Conservation (phyloP, 2,797 vertebrate genomes). For the Pseudopleuronectes americanus region DNA sequence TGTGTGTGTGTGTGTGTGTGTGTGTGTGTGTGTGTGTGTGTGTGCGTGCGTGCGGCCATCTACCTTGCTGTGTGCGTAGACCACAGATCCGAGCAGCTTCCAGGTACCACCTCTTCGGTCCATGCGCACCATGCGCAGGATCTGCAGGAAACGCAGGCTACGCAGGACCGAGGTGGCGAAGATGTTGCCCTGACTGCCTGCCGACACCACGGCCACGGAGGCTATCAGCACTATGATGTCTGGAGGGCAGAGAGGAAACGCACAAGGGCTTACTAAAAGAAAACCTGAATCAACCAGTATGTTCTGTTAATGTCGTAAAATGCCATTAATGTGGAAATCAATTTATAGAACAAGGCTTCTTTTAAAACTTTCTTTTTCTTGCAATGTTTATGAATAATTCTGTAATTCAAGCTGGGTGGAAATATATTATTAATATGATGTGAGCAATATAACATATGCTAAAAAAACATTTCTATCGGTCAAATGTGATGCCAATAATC, state of each 20-base stretch:
- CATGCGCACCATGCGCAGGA: slow-evolving; percentile 98
- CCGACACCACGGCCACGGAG: slow-evolving; percentile 96
- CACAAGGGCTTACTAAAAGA: background rate
- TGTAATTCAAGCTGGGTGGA: too few relatives aligned
- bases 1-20: too few relatives aligned
- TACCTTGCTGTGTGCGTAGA: slow-evolving; percentile 99
- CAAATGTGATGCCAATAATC: too few relatives aligned
- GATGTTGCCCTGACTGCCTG: slow-evolving; percentile 98
- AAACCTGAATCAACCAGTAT: background rate
- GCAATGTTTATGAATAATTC: too few relatives aligned
- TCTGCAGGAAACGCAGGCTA: slow-evolving; percentile 98
- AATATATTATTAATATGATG: too few relatives aligned
- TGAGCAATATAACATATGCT: too few relatives aligned
- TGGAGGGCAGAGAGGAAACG: slow-evolving; percentile 60
- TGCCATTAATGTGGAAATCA: too few relatives aligned
- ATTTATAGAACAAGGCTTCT: too few relatives aligned
- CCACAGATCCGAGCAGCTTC: slow-evolving; percentile 98
- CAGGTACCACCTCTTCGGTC: slow-evolving; percentile 97
- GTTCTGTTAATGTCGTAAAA: background rate
- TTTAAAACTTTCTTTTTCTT: too few relatives aligned
- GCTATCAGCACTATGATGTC: slow-evolving; percentile 99
- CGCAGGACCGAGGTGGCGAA: slow-evolving; percentile 97
- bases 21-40: too few relatives aligned
- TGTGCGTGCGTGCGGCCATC: too few relatives aligned
- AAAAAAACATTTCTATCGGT: too few relatives aligned